Evolutionary conservation across 2,113 vertebrate species (phyloP).

Genomic region (Tympanuchus pallidicinctus): DNA sequence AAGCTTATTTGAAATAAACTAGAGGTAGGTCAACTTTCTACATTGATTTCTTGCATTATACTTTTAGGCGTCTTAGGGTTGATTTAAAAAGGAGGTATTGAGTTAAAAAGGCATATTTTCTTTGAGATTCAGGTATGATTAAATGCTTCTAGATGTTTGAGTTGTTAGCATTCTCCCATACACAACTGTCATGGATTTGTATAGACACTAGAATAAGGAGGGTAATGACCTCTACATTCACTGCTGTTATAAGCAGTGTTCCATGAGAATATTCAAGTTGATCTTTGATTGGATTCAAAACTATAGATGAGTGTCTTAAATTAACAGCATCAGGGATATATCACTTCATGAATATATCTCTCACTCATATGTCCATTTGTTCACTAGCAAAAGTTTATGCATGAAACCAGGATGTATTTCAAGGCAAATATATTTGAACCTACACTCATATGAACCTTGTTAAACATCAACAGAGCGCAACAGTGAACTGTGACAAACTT

Average conservation of each 20-base stretch:
- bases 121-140: not conserved
- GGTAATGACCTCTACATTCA: not conserved
- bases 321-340: not conserved
- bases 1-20: not conserved
- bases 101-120: not conserved
- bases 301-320: not conserved
- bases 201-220: not conserved
- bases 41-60: not conserved
- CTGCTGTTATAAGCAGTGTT: not conserved
- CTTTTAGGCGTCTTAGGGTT: not conserved
- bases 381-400: not conserved
- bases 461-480: constrained; percentile 42
- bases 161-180: not conserved
- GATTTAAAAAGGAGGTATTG: not conserved
- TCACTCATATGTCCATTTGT: not conserved
- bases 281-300: not conserved
- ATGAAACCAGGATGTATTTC: constrained; percentile 14
- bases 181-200: not conserved
- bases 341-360: not conserved
- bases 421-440: not conserved
- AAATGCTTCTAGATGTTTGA: not conserved
- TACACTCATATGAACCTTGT: not conserved
- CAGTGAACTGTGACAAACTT: constrained; percentile 29
- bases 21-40: not conserved
- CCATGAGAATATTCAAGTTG: not conserved